phyloP scores from a whole-genome alignment of 92 coral and sea anemone genomes.

The Palythoa grandis region DNA sequence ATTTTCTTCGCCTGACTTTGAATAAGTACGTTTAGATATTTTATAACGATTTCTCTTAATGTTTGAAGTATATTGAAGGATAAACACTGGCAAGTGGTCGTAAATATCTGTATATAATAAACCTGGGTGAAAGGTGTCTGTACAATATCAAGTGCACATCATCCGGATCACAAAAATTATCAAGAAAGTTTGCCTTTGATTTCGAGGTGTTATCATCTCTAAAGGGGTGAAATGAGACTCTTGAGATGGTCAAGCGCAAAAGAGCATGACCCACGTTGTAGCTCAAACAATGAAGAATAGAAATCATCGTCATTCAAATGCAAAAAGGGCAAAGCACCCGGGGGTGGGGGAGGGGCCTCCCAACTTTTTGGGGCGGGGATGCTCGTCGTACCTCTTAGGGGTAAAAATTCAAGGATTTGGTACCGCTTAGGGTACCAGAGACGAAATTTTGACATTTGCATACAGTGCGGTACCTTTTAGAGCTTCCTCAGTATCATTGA shows the following conservation, averaged over 20 bases:
- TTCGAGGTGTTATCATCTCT: constrained; percentile 10
- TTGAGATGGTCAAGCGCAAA: constrained; percentile 15
- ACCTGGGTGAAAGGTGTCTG: constrained; percentile 11
- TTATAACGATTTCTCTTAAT: constrained; percentile 4
- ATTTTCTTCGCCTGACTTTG: constrained; percentile 38
- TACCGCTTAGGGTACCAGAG: too few species aligned
- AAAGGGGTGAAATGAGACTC: constrained; percentile 15
- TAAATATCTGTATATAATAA: constrained; percentile 18
- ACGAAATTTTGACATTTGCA: too few species aligned
- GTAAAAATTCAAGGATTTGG: too few species aligned
- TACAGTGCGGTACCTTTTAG: too few species aligned
- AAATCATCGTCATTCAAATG: constrained; percentile 32
- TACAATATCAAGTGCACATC: constrained; percentile 35
- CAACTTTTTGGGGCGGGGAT: too few species aligned
- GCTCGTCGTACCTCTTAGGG: too few species aligned
- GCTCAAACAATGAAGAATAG: constrained; percentile 22
- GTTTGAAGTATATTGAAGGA: background rate
- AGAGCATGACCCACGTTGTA: constrained; percentile 25
- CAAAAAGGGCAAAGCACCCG: constrained; percentile 32
- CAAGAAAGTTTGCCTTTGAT: constrained; percentile 29
- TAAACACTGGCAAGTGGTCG: constrained; percentile 30
- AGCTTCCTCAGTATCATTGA: too few species aligned
- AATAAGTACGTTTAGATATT: constrained; percentile 16
- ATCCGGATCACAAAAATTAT: constrained; percentile 30
- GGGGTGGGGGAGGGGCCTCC: too few species aligned